These are phyloP conservation scores for Gymnocheta viridis DNA, from an alignment of 2,888 invertebrate species.

Conservation along the genomic window DNA sequence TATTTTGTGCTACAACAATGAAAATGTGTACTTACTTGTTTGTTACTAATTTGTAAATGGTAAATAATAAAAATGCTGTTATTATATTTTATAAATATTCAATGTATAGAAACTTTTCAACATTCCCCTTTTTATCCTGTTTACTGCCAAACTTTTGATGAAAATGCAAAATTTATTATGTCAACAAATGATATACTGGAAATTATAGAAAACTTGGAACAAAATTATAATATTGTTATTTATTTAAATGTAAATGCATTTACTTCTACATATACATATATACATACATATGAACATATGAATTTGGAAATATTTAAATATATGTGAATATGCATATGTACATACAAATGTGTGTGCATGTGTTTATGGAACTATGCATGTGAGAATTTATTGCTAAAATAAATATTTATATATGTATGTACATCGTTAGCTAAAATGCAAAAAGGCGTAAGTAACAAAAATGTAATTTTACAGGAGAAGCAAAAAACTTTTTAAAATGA, in stretches of 20 bases:
- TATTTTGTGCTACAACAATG: not conserved
- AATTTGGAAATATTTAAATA: too few relatives aligned
- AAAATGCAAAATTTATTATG: conserved; percentile 55
- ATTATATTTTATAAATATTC: conserved; percentile 5
- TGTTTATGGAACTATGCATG: not conserved
- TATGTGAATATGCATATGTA: not conserved
- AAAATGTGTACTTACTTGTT: conserved; percentile 26
- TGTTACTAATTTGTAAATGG: conserved; percentile 34
- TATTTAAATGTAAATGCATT: conserved; percentile 20
- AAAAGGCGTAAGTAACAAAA: too few relatives aligned
- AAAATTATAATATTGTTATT: not conserved
- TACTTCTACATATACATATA: not conserved
- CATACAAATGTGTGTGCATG: too few relatives aligned
- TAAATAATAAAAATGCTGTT: conserved; percentile 39
- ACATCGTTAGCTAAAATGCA: too few relatives aligned
- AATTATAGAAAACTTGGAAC: conserved; percentile 38
- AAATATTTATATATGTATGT: too few relatives aligned
- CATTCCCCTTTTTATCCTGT: not conserved
- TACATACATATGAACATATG: not conserved
- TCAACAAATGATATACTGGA: conserved; percentile 51
- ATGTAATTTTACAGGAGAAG: too few relatives aligned
- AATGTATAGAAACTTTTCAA: not conserved
- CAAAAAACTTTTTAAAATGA: too few relatives aligned
- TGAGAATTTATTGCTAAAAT: too few relatives aligned
- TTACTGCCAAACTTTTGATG: conserved; percentile 1